These are phyloP conservation scores for Anas georgica DNA, from an alignment of 2,797 vertebrate genomes.

Conservation along the genomic window DNA sequence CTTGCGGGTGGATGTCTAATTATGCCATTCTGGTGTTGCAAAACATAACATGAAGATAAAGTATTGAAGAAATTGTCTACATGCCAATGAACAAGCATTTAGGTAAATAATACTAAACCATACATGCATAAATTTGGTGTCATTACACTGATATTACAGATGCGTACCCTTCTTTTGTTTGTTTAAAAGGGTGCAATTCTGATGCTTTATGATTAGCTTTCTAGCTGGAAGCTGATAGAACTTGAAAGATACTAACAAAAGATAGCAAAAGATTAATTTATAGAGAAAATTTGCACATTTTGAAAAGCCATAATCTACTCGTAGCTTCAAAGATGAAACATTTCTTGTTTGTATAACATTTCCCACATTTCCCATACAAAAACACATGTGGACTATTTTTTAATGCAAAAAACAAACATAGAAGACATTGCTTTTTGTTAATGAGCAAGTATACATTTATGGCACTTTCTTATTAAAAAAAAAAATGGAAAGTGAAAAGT, in stretches of 20 bases:
- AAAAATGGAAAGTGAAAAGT: not conserved
- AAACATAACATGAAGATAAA: not conserved
- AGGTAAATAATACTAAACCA: constrained; percentile 14
- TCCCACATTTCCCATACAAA: not conserved
- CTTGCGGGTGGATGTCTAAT: not conserved
- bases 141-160: constrained; percentile 5
- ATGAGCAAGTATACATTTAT: not conserved
- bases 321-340: not conserved
- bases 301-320: not conserved
- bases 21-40: constrained; percentile 14
- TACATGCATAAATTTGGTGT: not conserved
- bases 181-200: not conserved
- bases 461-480: not conserved
- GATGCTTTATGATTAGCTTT: not conserved
- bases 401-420: not conserved
- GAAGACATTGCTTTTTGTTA: not conserved
- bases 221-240: not conserved
- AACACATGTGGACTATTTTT: not conserved
- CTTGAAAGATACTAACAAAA: constrained; percentile 1
- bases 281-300: not conserved
- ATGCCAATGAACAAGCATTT: not conserved
- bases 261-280: not conserved
- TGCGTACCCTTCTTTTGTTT: not conserved
- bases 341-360: not conserved
- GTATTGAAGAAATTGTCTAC: not conserved